Percentiles rank a stretch among this genome's conserved stretches.
These are phyloP conservation scores for Clarias macrocephalus DNA, from an alignment of 2,113 vertebrate genomes.

Conservation along the genomic window DNA sequence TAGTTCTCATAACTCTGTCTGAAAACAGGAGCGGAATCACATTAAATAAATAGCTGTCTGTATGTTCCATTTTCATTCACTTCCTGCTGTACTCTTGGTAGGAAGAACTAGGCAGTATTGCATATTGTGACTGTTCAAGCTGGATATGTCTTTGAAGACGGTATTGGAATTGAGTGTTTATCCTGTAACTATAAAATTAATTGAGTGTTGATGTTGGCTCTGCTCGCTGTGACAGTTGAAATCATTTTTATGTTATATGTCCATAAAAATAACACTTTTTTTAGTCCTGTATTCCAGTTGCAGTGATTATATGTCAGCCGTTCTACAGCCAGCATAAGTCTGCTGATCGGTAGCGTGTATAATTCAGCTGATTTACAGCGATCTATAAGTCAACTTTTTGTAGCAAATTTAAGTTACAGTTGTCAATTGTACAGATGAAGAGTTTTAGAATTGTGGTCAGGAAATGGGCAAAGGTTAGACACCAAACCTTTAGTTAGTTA, in stretches of 20 bases:
- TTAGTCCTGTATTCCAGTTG: neutral
- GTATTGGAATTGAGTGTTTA: too few species aligned
- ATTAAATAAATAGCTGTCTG: neutral
- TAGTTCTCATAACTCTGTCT: neutral
- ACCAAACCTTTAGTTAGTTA: too few species aligned
- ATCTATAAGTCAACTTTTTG: too few species aligned
- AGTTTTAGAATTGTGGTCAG: too few species aligned
- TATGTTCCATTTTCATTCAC: neutral
- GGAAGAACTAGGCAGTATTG: neutral
- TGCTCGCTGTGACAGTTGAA: neutral
- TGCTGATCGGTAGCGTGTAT: neutral
- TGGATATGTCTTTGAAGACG: neutral
- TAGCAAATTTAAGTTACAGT: too few species aligned
- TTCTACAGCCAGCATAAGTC: neutral
- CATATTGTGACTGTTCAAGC: neutral
- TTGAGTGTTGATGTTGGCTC: neutral
- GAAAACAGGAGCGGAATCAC: neutral
- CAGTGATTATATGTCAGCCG: neutral
- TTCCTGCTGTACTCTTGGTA: neutral
- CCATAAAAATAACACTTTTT: neutral
- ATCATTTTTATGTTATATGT: neutral
- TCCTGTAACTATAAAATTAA: too few species aligned
- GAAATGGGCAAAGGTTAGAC: too few species aligned
- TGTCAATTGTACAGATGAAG: too few species aligned
- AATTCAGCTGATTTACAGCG: neutral